Base-by-base conservation (phyloP, 1,140 invertebrate genomes). In the Cotesia chilonis region DNA sequence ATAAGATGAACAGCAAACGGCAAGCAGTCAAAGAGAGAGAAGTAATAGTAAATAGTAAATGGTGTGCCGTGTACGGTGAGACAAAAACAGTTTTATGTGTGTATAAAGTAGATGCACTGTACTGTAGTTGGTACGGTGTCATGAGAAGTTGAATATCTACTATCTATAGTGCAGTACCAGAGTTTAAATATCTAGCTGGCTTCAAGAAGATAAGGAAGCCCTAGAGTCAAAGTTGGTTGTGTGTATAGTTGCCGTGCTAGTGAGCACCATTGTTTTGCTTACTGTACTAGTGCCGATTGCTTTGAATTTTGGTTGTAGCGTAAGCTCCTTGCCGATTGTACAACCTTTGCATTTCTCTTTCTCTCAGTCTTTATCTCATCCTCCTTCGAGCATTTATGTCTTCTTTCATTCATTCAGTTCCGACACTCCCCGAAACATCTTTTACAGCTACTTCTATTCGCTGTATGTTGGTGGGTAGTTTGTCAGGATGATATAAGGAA, bases 181-280 rank as follows among this genome's bases (percentile, higher is more conserved):
- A 76, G 77, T 79, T 80, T 79, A 80, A 81, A 80, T 81, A 79
- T 78, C 80, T 81, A 6, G 6, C 67, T 60, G 69, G 70, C 68
- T 55, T 69, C 63, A 64, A 63, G 47, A 64, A 75, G 77, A 79
- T 78, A 79, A 76, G 74, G 76, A 79, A 79, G 68, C 68, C 68
- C 63, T 41, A 51, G 54, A 74, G 47, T 55, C 68, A 54, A 77
- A 77, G 77, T 80, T 81, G 70, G 74, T 66, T 41, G 38, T 61
- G 68, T 36, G 70, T 72, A 66, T 75, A 82, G 79, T 81, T 82
- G 59, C 74, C 69, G 72, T 77, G 74, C 73, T 77, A 61, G 74
- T 72, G 28, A 78, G 75, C 76, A 78, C 80, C 76, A 80, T 81
- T 80, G 78, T 80, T 79, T 81, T 77, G 75, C 71, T 80, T 77